These are phyloP conservation scores for Oophaga pumilio DNA, from an alignment of 2,113 vertebrate species.

Conservation along the genomic window DNA sequence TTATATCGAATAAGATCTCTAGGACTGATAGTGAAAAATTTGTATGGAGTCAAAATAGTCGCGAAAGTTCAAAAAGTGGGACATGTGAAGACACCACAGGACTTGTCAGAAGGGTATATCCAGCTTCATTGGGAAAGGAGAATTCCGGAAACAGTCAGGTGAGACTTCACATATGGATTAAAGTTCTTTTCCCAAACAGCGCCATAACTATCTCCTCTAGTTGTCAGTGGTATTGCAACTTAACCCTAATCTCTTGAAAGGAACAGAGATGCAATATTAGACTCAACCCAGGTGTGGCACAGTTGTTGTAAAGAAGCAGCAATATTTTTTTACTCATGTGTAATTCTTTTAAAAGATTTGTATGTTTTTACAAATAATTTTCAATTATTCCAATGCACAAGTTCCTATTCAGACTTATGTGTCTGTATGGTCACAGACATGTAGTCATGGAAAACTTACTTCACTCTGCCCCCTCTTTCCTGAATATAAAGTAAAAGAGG, in stretches of 20 bases:
- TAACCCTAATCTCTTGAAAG: neutral
- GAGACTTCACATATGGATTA: neutral
- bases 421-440: no score
- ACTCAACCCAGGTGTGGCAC: neutral
- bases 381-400: neutral
- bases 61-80: slow-evolving; percentile 44
- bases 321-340: no score
- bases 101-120: slow-evolving; percentile 24
- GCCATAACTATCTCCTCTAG: neutral
- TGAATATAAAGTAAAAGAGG: no score
- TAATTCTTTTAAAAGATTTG: no score
- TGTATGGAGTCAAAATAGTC: slow-evolving; percentile 24
- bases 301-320: no score
- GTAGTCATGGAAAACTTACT: no score
- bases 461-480: no score
- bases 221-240: neutral
- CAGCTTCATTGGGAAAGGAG: slow-evolving; percentile 28
- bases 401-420: no score
- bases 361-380: neutral
- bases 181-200: neutral
- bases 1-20: slow-evolving; percentile 34
- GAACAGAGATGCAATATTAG: neutral
- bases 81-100: neutral
- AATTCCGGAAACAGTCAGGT: neutral
- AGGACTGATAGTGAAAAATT: slow-evolving; percentile 13